These are phyloP conservation scores for Neodiprion pinetum DNA, from an alignment of 1,140 invertebrate species.

Conservation along the genomic window DNA sequence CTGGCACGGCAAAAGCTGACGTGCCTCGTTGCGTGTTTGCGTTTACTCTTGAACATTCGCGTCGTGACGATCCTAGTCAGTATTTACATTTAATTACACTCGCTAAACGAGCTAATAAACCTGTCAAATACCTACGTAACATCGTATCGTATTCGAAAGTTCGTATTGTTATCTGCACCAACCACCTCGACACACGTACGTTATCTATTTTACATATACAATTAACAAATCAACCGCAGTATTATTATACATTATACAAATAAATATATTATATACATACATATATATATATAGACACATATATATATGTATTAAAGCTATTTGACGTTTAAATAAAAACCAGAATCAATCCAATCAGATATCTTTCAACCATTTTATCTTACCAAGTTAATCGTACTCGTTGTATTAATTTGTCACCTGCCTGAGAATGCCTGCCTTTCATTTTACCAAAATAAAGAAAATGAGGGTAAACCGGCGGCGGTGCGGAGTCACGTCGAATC, in stretches of 20 bases:
- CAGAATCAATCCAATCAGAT: not conserved
- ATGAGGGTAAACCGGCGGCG: no score
- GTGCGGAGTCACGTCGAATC: no score
- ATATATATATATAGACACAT: not conserved
- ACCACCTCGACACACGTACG: not conserved
- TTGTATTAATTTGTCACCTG: not conserved
- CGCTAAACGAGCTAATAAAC: not conserved
- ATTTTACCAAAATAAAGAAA: no score
- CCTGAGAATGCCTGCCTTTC: no score
- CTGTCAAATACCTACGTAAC: no score
- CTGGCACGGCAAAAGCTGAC: no score
- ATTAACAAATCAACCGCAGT: not conserved
- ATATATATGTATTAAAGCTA: slow-evolving; percentile 4
- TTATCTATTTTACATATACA: not conserved
- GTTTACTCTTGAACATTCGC: not conserved
- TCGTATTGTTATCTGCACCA: not conserved
- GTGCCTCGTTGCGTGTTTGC: no score
- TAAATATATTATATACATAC: not conserved
- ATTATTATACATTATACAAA: not conserved
- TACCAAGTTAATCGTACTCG: not conserved
- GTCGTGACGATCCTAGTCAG: not conserved
- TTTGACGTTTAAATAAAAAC: slow-evolving; percentile 6
- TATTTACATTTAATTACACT: not conserved
- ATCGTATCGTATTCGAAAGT: not conserved
- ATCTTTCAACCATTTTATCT: not conserved